Conservation (phyloP, 1,140 invertebrate species). For the Aphidius gifuensis region DNA sequence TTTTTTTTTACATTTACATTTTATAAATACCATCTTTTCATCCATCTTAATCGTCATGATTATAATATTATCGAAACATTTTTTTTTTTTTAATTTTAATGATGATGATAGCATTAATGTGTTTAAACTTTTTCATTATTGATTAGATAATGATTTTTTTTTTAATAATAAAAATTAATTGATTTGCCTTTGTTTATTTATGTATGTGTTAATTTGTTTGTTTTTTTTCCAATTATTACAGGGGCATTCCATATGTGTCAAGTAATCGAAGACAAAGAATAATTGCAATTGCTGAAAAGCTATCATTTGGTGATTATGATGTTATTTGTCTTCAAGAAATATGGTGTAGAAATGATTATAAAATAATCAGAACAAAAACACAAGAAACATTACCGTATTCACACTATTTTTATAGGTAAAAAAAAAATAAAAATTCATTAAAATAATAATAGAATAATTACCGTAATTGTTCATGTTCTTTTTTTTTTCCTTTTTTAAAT, state of each 20-base stretch:
- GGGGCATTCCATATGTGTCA: constrained; percentile 80
- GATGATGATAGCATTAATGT: background rate
- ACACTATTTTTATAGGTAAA: constrained; percentile 91
- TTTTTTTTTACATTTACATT: background rate
- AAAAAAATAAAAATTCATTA: constrained; percentile 12
- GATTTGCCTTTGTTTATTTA: constrained; percentile 13
- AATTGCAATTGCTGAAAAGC: constrained; percentile 72
- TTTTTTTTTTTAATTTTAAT: too few species aligned
- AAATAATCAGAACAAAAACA: constrained; percentile 64
- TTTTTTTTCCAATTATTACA: constrained; percentile 47
- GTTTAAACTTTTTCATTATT: too few species aligned
- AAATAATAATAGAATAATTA: constrained; percentile 14
- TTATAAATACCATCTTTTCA: background rate
- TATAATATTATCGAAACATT: too few species aligned
- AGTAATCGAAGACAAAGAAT: constrained; percentile 75
- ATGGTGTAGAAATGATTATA: constrained; percentile 78
- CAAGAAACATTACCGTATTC: constrained; percentile 69
- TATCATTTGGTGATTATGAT: constrained; percentile 72
- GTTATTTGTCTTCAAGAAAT: constrained; percentile 92
- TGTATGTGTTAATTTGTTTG: background rate
- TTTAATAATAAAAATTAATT: constrained; percentile 1
- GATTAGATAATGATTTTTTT: background rate
- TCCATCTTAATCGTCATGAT: background rate
- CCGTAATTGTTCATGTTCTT: too few species aligned
- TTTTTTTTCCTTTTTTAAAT: background rate